These are phyloP conservation scores for Agrotis ipsilon DNA, from an alignment of 2,888 invertebrate species.

Conservation along the genomic window DNA sequence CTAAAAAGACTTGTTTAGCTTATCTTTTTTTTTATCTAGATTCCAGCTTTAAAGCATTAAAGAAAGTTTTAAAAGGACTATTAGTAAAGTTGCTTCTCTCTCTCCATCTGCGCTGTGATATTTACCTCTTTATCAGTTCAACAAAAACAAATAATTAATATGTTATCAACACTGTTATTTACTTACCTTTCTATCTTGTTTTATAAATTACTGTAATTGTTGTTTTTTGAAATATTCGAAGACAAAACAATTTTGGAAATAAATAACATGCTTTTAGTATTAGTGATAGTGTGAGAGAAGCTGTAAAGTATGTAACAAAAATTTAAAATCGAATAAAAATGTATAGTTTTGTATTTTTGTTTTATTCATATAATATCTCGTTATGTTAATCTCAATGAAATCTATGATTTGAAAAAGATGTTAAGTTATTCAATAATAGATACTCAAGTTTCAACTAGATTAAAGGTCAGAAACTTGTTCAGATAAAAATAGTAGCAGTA, in stretches of 20 bases:
- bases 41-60: too few species aligned
- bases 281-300: not conserved
- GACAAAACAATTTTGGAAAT: too few species aligned
- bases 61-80: not conserved
- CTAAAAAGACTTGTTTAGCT: too few species aligned
- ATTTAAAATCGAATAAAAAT: not conserved
- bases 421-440: not conserved
- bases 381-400: too few species aligned
- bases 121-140: constrained; percentile 50
- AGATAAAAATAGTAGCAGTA: constrained; percentile 34
- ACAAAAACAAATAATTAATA: constrained; percentile 20
- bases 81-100: constrained; percentile 31
- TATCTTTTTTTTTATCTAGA: too few species aligned
- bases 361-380: too few species aligned
- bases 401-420: not conserved
- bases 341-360: too few species aligned
- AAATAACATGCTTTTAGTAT: too few species aligned
- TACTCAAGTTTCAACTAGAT: constrained; percentile 3
- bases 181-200: constrained; percentile 31
- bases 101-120: constrained; percentile 7
- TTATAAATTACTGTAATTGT: not conserved
- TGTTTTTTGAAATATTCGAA: not conserved
- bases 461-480: constrained; percentile 40
- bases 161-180: constrained; percentile 30
- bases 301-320: not conserved